Evolutionary conservation across 2,113 vertebrate species (phyloP).

Genomic region (Neolamprologus toae): DNA sequence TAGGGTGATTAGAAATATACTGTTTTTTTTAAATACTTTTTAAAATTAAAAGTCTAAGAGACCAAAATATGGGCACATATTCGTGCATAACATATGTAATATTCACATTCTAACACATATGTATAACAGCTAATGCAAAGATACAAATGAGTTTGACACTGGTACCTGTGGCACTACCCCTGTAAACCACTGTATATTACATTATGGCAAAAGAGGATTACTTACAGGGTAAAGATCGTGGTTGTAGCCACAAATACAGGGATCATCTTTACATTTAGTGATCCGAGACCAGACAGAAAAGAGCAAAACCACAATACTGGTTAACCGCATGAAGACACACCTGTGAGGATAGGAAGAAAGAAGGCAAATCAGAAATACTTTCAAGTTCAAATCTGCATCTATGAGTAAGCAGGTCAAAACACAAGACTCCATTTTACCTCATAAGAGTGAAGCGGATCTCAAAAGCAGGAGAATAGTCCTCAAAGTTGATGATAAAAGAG

Average conservation of each 20-base stretch:
- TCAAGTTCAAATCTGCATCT: not conserved
- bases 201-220: not conserved
- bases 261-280: slow-evolving; percentile 56
- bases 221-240: slow-evolving; percentile 83
- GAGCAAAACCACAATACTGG: slow-evolving; percentile 86
- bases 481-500: slow-evolving; percentile 79
- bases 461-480: slow-evolving; percentile 91
- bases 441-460: slow-evolving; percentile 90
- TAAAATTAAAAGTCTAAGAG: not conserved
- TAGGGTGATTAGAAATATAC: not conserved
- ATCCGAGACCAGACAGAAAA: slow-evolving; percentile 89
- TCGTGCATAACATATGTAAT: not conserved
- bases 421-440: slow-evolving; percentile 62
- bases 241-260: slow-evolving; percentile 88
- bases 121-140: not conserved
- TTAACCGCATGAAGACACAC: slow-evolving; percentile 91
- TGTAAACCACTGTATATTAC: not conserved
- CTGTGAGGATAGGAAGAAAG: slow-evolving; percentile 49
- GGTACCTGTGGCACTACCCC: not conserved
- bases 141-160: not conserved
- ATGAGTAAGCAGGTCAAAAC: not conserved
- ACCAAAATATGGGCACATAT: not conserved
- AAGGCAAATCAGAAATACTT: not conserved
- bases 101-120: not conserved
- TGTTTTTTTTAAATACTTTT: not conserved